A percentile compares a stretch with the other conserved stretches of the same genome.
phyloP scores from a whole-genome alignment of 2,888 invertebrate species.

The Biston betularia region DNA sequence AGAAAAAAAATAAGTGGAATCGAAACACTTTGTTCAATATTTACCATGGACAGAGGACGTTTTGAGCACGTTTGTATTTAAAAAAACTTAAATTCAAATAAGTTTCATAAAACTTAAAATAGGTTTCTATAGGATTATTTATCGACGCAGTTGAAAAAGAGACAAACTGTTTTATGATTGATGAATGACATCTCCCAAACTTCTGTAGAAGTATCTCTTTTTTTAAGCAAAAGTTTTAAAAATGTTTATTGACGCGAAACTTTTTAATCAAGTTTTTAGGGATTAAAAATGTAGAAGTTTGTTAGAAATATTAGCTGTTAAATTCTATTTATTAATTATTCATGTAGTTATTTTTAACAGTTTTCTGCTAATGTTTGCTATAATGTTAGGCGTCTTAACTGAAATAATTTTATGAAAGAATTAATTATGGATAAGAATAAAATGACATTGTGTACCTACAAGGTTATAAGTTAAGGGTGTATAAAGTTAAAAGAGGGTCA shows the following conservation, averaged over 20 bases:
- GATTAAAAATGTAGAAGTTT: slow-evolving; percentile 25
- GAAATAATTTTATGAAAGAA: too few species aligned
- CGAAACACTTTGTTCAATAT: too few species aligned
- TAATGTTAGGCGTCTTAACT: too few species aligned
- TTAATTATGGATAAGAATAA: too few species aligned
- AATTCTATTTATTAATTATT: slow-evolving; percentile 13
- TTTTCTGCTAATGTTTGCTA: too few species aligned
- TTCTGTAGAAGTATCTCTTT: slow-evolving; percentile 3
- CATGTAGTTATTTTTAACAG: not conserved
- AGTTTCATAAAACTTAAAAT: too few species aligned
- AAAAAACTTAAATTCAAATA: not conserved
- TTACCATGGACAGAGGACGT: too few species aligned
- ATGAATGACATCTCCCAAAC: not conserved
- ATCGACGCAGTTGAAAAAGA: not conserved
- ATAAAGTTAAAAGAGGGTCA: too few species aligned
- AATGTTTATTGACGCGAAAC: slow-evolving; percentile 9
- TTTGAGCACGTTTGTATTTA: too few species aligned
- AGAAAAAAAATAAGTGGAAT: too few species aligned
- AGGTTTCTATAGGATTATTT: not conserved
- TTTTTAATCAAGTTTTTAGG: slow-evolving; percentile 23
- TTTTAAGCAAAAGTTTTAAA: slow-evolving; percentile 2
- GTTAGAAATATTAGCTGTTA: slow-evolving; percentile 11
- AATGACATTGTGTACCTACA: too few species aligned
- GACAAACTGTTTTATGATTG: not conserved
- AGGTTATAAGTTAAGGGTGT: too few species aligned